Conservation (phyloP, 1,140 invertebrate genomes). For the Drosophila insularis region DNA sequence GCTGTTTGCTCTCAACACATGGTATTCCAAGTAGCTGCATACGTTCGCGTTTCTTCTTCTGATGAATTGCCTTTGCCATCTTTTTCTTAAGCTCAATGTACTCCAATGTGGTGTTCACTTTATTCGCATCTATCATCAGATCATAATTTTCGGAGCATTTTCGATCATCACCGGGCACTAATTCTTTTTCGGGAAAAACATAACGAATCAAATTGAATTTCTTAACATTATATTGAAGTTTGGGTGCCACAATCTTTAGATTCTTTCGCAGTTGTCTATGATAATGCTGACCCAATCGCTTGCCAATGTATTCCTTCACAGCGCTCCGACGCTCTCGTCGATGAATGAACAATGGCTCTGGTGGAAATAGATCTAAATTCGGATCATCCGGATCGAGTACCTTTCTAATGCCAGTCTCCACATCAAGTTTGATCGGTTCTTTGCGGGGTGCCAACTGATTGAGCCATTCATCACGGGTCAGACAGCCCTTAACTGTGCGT, state of each 20-base stretch:
- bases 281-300: constrained; percentile 69
- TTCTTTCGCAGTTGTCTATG: constrained; percentile 70
- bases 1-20: constrained; percentile 49
- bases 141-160: not conserved
- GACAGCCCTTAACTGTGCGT: constrained; percentile 66
- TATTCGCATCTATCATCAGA: constrained; percentile 31
- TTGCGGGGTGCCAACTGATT: constrained; percentile 70
- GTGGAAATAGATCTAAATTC: constrained; percentile 62
- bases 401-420: constrained; percentile 70
- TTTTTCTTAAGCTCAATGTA: constrained; percentile 54
- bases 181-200: constrained; percentile 59
- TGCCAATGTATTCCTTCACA: constrained; percentile 56
- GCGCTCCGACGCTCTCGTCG: constrained; percentile 49
- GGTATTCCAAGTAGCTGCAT: constrained; percentile 67
- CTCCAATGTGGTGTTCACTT: constrained; percentile 61
- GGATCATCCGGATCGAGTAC: constrained; percentile 69
- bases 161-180: constrained; percentile 46
- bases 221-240: constrained; percentile 55
- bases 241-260: constrained; percentile 63
- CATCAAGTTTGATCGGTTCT: constrained; percentile 68
- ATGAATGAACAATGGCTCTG: constrained; percentile 37
- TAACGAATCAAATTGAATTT: constrained; percentile 79
- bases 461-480: constrained; percentile 76
- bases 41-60: constrained; percentile 54
- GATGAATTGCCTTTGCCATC: constrained; percentile 45